Conservation (phyloP, 2,888 invertebrate genomes). For the Pollenia angustigena region DNA sequence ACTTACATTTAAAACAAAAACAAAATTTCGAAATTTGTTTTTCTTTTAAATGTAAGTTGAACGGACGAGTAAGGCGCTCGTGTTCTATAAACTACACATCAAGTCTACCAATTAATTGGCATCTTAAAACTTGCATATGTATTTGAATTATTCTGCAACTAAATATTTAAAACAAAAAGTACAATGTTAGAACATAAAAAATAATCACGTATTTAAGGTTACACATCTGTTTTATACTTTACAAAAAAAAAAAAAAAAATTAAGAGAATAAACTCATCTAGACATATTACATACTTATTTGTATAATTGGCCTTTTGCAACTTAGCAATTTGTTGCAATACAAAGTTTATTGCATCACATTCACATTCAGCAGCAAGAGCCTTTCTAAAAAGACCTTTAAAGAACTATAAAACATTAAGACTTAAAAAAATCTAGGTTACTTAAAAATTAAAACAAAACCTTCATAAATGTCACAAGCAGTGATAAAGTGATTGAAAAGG, state of each 20-base stretch:
- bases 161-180: neutral
- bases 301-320: slow-evolving; percentile 22
- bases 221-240: slow-evolving; percentile 19
- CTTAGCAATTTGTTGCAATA: slow-evolving; percentile 20
- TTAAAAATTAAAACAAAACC: slow-evolving; percentile 1
- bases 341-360: slow-evolving; percentile 7
- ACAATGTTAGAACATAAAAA: neutral
- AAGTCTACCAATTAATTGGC: neutral
- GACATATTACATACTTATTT: neutral
- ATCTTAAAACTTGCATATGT: neutral
- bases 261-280: neutral
- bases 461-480: slow-evolving; percentile 58
- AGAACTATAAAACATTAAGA: slow-evolving; percentile 10
- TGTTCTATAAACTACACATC: too few relatives aligned
- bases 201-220: slow-evolving; percentile 49
- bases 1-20: too few relatives aligned
- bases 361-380: slow-evolving; percentile 37
- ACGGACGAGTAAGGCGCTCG: too few relatives aligned
- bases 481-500: slow-evolving; percentile 43
- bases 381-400: slow-evolving; percentile 64
- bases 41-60: too few relatives aligned
- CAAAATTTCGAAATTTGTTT: too few relatives aligned
- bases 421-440: slow-evolving; percentile 45
- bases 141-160: neutral
- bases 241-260: neutral